These are phyloP conservation scores for Serilophus lunatus DNA, from an alignment of 2,113 vertebrate genomes.

Conservation along the genomic window DNA sequence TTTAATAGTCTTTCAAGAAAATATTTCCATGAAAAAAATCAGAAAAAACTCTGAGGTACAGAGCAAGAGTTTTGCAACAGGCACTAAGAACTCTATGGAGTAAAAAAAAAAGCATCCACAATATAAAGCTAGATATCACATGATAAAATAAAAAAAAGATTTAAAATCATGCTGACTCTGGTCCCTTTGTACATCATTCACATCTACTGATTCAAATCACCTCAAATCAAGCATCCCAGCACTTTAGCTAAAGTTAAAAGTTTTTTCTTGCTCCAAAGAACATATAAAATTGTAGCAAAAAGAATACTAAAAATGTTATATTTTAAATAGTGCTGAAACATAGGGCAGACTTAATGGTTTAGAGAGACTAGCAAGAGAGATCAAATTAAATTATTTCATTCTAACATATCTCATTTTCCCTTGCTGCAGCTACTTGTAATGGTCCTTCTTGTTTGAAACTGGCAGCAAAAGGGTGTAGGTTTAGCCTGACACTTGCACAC, in stretches of 20 bases:
- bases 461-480: neutral
- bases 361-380: neutral
- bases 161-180: constrained; percentile 18
- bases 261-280: constrained; percentile 46
- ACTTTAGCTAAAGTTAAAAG: constrained; percentile 28
- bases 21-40: neutral
- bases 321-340: neutral
- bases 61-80: neutral
- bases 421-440: neutral
- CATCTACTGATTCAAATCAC: constrained; percentile 28
- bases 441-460: neutral
- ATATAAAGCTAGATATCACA: neutral
- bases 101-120: neutral
- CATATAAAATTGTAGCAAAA: neutral
- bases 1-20: neutral
- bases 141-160: neutral
- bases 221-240: constrained; percentile 38
- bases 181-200: constrained; percentile 27
- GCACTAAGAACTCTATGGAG: neutral
- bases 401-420: neutral
- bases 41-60: neutral
- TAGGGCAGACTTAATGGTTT: neutral
- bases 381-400: neutral
- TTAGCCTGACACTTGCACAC: neutral
- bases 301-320: neutral